These are phyloP conservation scores for Odocoileus hemionus DNA, from an alignment of 2,113 vertebrate genomes.

Conservation along the genomic window DNA sequence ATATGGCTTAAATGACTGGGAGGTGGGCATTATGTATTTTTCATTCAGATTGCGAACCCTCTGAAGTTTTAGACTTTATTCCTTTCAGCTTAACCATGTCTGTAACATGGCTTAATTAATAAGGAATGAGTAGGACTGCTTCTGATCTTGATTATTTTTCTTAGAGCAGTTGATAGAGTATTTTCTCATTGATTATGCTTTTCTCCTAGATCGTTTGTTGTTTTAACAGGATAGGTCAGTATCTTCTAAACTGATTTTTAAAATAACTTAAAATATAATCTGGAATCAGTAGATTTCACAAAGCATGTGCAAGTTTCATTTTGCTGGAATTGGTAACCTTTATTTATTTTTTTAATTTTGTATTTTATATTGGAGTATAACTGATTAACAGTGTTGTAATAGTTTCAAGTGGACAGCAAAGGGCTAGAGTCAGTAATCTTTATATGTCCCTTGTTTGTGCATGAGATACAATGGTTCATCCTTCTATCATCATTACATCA, in stretches of 20 bases:
- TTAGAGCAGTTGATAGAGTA: background rate
- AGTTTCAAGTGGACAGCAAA: background rate
- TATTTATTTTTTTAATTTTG: background rate
- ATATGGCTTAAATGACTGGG: background rate
- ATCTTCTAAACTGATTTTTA: background rate
- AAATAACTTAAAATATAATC: background rate
- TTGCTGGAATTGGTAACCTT: background rate
- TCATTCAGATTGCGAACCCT: background rate
- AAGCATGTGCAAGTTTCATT: background rate
- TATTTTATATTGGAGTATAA: background rate
- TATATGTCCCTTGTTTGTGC: background rate
- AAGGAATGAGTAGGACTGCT: background rate
- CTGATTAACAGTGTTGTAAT: background rate
- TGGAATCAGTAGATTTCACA: background rate
- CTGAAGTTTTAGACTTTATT: background rate
- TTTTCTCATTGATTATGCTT: background rate
- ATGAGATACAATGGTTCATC: background rate
- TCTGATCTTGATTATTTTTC: background rate
- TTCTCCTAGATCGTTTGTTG: background rate
- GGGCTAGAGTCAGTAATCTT: background rate
- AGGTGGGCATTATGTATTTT: background rate
- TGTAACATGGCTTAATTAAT: background rate
- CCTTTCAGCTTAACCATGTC: background rate
- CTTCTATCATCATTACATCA: background rate
- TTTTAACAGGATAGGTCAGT: background rate